Evolutionary conservation across 2,113 vertebrate genomes (phyloP).

Genomic region (Scalopus aquaticus): DNA sequence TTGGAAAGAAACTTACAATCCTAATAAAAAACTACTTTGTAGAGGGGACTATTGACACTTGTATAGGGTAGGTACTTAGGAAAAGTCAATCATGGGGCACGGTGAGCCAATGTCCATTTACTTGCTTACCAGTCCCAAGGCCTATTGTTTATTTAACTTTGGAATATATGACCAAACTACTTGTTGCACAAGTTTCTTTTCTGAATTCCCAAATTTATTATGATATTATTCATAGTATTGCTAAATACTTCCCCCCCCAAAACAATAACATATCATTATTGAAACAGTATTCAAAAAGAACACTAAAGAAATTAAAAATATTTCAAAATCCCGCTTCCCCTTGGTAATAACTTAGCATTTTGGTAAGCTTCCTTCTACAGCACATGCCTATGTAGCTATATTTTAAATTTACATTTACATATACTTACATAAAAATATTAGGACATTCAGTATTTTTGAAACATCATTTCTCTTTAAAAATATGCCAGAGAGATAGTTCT

Average conservation of each 20-base stretch:
- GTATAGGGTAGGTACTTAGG: neutral
- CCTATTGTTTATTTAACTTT: neutral
- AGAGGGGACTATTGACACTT: neutral
- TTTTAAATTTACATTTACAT: slow-evolving; percentile 10
- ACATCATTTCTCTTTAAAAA: neutral
- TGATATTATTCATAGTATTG: neutral
- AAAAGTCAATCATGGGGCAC: neutral
- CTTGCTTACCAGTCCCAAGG: neutral
- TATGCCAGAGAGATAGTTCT: neutral
- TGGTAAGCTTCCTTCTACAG: neutral
- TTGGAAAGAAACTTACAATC: neutral
- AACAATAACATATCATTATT: neutral
- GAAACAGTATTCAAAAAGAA: neutral
- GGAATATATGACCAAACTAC: neutral
- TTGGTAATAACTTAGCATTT: neutral
- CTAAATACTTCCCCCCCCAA: neutral
- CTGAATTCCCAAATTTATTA: neutral
- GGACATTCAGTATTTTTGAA: neutral
- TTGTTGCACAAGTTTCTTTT: neutral
- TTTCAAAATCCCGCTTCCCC: neutral
- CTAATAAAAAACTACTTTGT: neutral
- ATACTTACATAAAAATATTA: slow-evolving; percentile 14
- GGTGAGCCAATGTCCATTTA: neutral
- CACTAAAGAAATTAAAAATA: slow-evolving; percentile 5
- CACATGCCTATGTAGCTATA: neutral